These are phyloP conservation scores for Pterois miles DNA, from an alignment of 2,797 vertebrate species.

Conservation along the genomic window DNA sequence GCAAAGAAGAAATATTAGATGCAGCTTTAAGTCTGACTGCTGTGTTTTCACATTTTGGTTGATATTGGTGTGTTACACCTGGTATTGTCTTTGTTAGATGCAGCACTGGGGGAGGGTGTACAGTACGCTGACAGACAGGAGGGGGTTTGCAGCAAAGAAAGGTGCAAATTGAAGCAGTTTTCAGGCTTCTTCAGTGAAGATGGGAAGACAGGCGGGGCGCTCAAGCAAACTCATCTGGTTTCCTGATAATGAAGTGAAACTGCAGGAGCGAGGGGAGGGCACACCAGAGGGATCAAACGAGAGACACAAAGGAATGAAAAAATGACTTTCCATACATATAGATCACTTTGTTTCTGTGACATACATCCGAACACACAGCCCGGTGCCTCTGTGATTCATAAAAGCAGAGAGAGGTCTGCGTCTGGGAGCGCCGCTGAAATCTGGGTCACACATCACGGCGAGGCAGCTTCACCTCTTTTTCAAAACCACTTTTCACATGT, in stretches of 20 bases:
- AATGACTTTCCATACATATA: conserved; percentile 9
- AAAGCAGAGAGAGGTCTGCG: neutral
- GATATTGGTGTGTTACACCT: neutral
- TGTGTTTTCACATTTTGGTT: neutral
- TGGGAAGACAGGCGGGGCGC: conserved; percentile 16
- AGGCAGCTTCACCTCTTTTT: conserved; percentile 16
- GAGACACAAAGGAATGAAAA: conserved; percentile 9
- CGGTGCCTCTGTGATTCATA: conserved; percentile 1
- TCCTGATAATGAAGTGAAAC: conserved; percentile 30
- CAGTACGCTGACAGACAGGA: neutral
- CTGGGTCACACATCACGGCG: conserved; percentile 56
- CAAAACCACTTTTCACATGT: conserved; percentile 13
- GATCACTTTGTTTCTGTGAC: conserved; percentile 1
- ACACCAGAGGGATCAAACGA: neutral
- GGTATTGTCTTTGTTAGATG: neutral
- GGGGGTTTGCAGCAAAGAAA: conserved; percentile 20
- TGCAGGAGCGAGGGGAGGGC: neutral
- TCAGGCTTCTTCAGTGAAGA: conserved; percentile 21
- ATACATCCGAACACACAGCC: neutral
- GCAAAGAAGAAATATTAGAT: neutral
- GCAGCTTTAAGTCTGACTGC: neutral
- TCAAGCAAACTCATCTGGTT: conserved; percentile 4
- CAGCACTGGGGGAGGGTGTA: neutral
- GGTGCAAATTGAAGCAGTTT: conserved; percentile 57
- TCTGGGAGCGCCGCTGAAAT: conserved; percentile 27